phyloP scores from a whole-genome alignment of 2,113 vertebrate genomes.

The Brachypodius melanocephalos region DNA sequence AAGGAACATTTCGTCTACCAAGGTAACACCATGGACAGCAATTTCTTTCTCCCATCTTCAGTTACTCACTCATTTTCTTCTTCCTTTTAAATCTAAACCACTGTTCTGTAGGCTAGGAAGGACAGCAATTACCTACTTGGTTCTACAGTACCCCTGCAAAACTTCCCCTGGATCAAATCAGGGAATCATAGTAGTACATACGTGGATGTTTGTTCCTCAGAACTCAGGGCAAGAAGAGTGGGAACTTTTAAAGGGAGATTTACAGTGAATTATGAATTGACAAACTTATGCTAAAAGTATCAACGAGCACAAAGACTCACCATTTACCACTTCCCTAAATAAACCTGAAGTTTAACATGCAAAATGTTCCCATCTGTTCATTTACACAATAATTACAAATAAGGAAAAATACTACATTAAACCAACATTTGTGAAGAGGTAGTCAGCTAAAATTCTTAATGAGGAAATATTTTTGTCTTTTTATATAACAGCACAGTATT shows the following conservation, averaged over 20 bases:
- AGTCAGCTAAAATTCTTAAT: slow-evolving; percentile 7
- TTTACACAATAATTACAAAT: slow-evolving; percentile 2
- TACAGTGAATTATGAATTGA: not conserved
- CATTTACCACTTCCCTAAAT: not conserved
- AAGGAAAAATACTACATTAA: not conserved
- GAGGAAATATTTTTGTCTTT: not conserved
- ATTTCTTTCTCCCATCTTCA: not conserved
- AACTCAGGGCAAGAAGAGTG: not conserved
- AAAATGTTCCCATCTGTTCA: slow-evolving; percentile 2
- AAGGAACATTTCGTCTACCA: not conserved
- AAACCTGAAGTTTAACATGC: not conserved
- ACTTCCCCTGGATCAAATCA: not conserved
- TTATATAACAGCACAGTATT: not conserved
- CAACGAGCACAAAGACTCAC: not conserved
- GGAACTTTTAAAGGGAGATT: not conserved
- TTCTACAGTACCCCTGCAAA: not conserved
- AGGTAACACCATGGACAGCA: not conserved
- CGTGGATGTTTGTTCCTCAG: not conserved
- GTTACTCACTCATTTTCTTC: not conserved
- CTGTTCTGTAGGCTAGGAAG: not conserved
- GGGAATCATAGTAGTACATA: not conserved
- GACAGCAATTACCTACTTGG: not conserved
- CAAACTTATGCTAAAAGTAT: not conserved
- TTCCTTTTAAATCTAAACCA: not conserved
- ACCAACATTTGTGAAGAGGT: not conserved